Evolutionary conservation across 30 jellyfish, hydroid and myxozoan species (phyloP).

Genomic region (Hydractinia echinata): DNA sequence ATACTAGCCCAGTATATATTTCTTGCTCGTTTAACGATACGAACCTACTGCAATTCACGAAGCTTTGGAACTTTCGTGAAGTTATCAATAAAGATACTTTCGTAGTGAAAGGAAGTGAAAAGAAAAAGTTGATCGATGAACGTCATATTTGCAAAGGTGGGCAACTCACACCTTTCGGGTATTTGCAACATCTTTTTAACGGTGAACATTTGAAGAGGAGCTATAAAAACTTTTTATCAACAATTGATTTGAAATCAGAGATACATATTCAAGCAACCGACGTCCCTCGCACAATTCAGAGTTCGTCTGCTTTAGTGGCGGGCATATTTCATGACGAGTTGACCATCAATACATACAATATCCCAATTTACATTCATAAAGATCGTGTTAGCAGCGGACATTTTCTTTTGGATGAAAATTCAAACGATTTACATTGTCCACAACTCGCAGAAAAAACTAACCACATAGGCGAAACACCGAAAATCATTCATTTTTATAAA

Average conservation of each 20-base stretch:
- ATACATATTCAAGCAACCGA: slow-evolving; percentile 63
- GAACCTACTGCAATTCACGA: not conserved
- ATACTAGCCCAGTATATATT: slow-evolving; percentile 71
- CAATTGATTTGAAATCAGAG: slow-evolving; percentile 15
- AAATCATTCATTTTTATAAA: slow-evolving; percentile 1
- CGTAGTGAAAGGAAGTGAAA: slow-evolving; percentile 34
- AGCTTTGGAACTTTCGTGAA: slow-evolving; percentile 32
- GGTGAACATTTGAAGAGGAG: slow-evolving; percentile 55
- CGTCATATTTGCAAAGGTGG: slow-evolving; percentile 65
- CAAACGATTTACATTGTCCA: slow-evolving; percentile 46
- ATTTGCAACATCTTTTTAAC: slow-evolving; percentile 62
- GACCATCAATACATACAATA: not conserved
- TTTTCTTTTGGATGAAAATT: slow-evolving; percentile 47
- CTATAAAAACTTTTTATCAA: slow-evolving; percentile 36
- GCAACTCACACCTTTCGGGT: slow-evolving; percentile 90
- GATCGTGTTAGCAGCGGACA: slow-evolving; percentile 65
- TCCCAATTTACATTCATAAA: slow-evolving; percentile 40
- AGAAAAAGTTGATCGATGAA: slow-evolving; percentile 42
- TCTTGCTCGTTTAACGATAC: slow-evolving; percentile 51
- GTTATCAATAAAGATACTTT: slow-evolving; percentile 24
- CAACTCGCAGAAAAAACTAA: slow-evolving; percentile 23
- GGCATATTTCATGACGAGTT: slow-evolving; percentile 58
- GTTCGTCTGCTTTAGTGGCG: slow-evolving; percentile 82
- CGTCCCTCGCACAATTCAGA: slow-evolving; percentile 86
- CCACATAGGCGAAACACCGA: not conserved